phyloP scores from a whole-genome alignment of 2,113 vertebrate genomes.

The Heterocephalus glaber region DNA sequence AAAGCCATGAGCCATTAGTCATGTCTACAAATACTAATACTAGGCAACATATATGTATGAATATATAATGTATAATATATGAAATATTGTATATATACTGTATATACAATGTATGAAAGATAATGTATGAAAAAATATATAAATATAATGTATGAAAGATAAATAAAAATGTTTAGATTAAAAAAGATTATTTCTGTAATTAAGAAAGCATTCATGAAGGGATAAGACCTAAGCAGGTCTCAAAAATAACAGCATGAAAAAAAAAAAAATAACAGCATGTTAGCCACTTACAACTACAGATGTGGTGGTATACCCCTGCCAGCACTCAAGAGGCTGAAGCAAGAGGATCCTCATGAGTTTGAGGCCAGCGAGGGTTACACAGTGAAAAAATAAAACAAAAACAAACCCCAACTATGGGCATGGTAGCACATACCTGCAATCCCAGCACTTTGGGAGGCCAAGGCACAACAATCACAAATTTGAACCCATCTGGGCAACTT shows the following conservation, averaged over 20 bases:
- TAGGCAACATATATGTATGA: neutral
- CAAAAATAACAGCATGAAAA: constrained; percentile 27
- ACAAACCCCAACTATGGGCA: too few relatives aligned
- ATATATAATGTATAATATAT: too few relatives aligned
- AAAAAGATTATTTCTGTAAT: neutral
- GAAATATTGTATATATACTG: too few relatives aligned
- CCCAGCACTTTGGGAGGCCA: too few relatives aligned
- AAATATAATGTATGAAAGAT: neutral
- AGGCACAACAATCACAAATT: too few relatives aligned
- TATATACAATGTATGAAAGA: too few relatives aligned
- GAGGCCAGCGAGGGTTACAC: neutral
- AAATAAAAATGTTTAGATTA: neutral
- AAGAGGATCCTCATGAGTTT: neutral
- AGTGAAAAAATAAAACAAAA: too few relatives aligned
- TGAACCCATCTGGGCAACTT: too few relatives aligned
- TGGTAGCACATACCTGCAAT: too few relatives aligned
- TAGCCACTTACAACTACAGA: too few relatives aligned
- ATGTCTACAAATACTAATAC: neutral
- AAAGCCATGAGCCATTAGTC: neutral
- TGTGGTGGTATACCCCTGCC: neutral
- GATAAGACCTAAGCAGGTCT: neutral
- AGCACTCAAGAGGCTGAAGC: neutral
- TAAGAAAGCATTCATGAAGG: neutral
- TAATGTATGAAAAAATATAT: too few relatives aligned
- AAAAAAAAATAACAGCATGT: too few relatives aligned